Percentiles rank a stretch among this genome's conserved stretches.
Conservation (phyloP, 2,797 vertebrate species). For the Delichon dasypus region DNA sequence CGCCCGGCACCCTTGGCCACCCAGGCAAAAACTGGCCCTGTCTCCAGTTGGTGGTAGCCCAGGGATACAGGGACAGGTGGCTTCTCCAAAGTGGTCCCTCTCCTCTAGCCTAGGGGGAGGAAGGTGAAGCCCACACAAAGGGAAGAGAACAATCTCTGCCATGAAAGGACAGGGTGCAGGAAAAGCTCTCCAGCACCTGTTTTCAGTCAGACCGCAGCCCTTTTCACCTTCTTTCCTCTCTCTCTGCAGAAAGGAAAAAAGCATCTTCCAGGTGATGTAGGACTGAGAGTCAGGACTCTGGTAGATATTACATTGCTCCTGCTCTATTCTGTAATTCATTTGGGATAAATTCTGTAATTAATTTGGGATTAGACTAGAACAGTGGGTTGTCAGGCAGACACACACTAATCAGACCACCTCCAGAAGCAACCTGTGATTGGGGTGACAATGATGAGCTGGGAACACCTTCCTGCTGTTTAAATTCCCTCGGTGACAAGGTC, state of each 20-base stretch:
- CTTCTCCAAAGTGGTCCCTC: background rate
- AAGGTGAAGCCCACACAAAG: background rate
- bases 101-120: background rate
- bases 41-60: background rate
- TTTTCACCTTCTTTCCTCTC: background rate
- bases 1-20: background rate
- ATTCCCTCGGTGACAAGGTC: fast-evolving
- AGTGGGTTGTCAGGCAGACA: background rate
- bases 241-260: background rate
- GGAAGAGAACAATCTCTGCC: background rate
- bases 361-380: background rate
- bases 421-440: background rate
- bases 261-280: background rate
- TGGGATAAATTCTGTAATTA: background rate
- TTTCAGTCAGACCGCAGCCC: background rate
- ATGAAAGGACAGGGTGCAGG: fast-evolving
- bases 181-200: background rate
- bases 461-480: background rate
- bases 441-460: background rate
- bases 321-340: background rate
- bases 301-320: background rate
- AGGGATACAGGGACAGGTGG: background rate
- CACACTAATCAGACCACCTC: background rate
- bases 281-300: background rate
- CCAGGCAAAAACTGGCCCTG: background rate